Evolutionary conservation across 2,888 invertebrate genomes (phyloP).

Genomic region (Synergus itoensis): DNA sequence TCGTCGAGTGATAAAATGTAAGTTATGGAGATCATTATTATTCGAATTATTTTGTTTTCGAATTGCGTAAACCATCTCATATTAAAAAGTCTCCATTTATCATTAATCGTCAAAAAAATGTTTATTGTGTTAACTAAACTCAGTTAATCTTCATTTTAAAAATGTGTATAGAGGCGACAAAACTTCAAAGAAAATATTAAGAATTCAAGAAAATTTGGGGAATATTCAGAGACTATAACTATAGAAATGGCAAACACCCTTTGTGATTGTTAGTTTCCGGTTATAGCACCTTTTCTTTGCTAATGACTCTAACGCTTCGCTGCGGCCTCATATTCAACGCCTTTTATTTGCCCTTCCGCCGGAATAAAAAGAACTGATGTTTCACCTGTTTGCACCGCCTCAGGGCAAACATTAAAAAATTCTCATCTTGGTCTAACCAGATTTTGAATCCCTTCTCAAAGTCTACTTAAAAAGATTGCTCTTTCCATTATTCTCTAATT

Average conservation of each 20-base stretch:
- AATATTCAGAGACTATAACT: neutral
- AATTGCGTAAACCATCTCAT: neutral
- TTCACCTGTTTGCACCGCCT: slow-evolving; percentile 49
- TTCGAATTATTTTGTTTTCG: slow-evolving; percentile 16
- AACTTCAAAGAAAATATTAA: neutral
- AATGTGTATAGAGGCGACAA: neutral
- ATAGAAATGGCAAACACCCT: slow-evolving; percentile 37
- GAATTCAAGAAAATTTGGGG: neutral
- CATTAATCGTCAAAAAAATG: neutral
- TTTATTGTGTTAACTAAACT: neutral
- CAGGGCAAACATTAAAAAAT: slow-evolving; percentile 48
- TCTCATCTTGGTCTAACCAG: slow-evolving; percentile 29
- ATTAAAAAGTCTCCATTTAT: neutral
- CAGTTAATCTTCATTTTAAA: neutral
- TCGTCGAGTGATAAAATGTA: slow-evolving; percentile 38
- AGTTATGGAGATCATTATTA: slow-evolving; percentile 42
- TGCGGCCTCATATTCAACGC: slow-evolving; percentile 6
- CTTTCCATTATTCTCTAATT: slow-evolving; percentile 8
- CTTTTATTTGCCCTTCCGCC: slow-evolving; percentile 44
- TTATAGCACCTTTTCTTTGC: slow-evolving; percentile 57
- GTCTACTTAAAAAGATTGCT: slow-evolving; percentile 28
- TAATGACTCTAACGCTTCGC: slow-evolving; percentile 55
- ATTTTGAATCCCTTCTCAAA: slow-evolving; percentile 20
- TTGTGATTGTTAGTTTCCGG: slow-evolving; percentile 55
- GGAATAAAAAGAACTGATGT: slow-evolving; percentile 47